phyloP scores from a whole-genome alignment of 2,888 invertebrate species.

The Phyto melanocephala region DNA sequence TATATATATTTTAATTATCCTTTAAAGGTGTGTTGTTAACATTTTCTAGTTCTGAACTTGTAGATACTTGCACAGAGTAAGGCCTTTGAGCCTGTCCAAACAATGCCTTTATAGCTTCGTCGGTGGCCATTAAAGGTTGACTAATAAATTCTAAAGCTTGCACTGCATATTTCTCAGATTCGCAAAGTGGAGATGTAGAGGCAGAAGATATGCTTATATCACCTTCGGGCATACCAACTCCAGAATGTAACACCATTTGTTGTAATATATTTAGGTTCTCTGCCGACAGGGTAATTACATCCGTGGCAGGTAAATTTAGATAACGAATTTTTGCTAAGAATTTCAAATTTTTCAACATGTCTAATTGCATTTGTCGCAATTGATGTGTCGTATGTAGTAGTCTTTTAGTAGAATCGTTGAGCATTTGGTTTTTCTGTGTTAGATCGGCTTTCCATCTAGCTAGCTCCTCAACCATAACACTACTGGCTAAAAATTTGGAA shows the following conservation, averaged over 20 bases:
- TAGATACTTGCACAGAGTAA: conserved; percentile 49
- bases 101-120: conserved; percentile 77
- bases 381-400: conserved; percentile 75
- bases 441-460: conserved; percentile 91
- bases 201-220: conserved; percentile 73
- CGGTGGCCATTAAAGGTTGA: conserved; percentile 77
- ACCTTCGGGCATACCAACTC: conserved; percentile 77
- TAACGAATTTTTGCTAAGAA: conserved; percentile 77
- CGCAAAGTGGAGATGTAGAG: conserved; percentile 74
- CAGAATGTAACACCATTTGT: conserved; percentile 78
- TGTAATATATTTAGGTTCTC: conserved; percentile 78
- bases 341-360: conserved; percentile 77
- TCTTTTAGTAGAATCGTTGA: conserved; percentile 76
- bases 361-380: conserved; percentile 78
- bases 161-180: conserved; percentile 76
- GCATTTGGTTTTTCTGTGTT: conserved; percentile 80
- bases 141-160: conserved; percentile 75
- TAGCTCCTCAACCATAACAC: conserved; percentile 95
- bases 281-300: conserved; percentile 76
- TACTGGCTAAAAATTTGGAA: conserved; percentile 96
- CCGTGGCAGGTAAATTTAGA: conserved; percentile 76
- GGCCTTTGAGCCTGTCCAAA: conserved; percentile 76
- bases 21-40: not conserved
- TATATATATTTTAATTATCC: conserved; percentile 6
- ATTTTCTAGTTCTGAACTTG: not conserved